Percentiles rank a stretch among this genome's conserved stretches.
Conservation (phyloP, 1,140 invertebrate species). For the Diorhabda carinulata region DNA sequence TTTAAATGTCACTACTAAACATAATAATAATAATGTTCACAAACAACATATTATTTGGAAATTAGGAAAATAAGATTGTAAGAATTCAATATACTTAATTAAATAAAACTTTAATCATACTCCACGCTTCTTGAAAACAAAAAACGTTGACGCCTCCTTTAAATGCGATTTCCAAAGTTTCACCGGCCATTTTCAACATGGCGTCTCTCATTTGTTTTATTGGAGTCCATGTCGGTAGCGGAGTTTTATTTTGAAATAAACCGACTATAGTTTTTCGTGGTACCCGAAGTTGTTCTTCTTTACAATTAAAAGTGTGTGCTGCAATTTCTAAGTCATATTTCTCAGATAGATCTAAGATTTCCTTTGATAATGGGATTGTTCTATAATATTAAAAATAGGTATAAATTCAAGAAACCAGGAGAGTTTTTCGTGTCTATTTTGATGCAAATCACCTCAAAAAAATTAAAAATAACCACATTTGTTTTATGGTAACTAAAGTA, state of each 20-base stretch:
- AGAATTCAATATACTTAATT: too few species aligned
- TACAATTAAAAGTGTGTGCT: constrained; percentile 65
- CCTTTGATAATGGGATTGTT: not conserved
- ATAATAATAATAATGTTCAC: too few species aligned
- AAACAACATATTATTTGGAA: too few species aligned
- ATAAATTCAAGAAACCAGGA: not conserved
- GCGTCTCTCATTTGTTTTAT: constrained; percentile 74
- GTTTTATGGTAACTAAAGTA: not conserved
- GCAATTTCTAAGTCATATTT: constrained; percentile 70
- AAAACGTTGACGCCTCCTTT: constrained; percentile 80
- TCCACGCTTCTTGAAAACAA: constrained; percentile 97
- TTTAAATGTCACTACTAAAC: too few species aligned
- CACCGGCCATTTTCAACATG: constrained; percentile 71
- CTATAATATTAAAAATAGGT: not conserved
- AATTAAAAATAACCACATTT: not conserved
- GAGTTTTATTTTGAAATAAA: constrained; percentile 76
- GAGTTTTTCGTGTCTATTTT: too few species aligned
- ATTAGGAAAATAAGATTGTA: too few species aligned
- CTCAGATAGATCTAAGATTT: constrained; percentile 47
- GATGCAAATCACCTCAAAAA: not conserved
- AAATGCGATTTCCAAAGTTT: constrained; percentile 76
- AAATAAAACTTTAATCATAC: constrained; percentile 50
- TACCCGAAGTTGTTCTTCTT: constrained; percentile 61
- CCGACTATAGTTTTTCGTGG: constrained; percentile 75
- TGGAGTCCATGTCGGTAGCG: constrained; percentile 67